A percentile compares a stretch with the other conserved stretches of the same genome.
Conservation (phyloP, 53 echinoderm and acorn worm genomes). For the Holothuria scabra region DNA sequence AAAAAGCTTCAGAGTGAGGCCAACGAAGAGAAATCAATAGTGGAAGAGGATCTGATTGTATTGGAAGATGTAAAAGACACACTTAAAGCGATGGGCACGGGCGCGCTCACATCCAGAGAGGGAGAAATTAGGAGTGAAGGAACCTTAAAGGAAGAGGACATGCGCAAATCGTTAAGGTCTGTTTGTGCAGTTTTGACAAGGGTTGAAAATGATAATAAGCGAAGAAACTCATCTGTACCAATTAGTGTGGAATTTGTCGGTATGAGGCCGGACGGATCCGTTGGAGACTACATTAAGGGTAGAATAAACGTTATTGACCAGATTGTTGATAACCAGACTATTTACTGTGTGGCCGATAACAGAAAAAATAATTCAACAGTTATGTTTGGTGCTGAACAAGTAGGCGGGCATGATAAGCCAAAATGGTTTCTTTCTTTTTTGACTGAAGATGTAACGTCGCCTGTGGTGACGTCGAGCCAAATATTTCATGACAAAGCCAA, state of each 20-base stretch:
- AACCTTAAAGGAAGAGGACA: neutral
- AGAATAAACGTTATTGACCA: slow-evolving; percentile 12
- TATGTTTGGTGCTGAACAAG: slow-evolving; percentile 10
- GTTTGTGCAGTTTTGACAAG: neutral
- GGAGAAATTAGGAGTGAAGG: neutral
- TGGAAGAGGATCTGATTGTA: neutral
- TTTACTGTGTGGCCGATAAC: slow-evolving; percentile 27
- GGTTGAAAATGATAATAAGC: neutral
- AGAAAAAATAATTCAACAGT: slow-evolving; percentile 19
- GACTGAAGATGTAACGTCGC: slow-evolving; percentile 1
- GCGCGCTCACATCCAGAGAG: neutral
- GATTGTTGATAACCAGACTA: slow-evolving; percentile 4
- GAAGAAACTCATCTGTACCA: neutral
- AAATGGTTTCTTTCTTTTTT: slow-evolving; percentile 27
- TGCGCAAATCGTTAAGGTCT: neutral
- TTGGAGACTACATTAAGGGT: slow-evolving; percentile 21
- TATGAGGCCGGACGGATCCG: slow-evolving; percentile 26
- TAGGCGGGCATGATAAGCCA: neutral
- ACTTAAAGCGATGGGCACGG: neutral
- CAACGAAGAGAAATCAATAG: neutral
- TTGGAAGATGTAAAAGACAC: neutral
- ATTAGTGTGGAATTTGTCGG: slow-evolving; percentile 25
- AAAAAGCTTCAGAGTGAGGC: neutral
- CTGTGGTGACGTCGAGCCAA: slow-evolving; percentile 28
- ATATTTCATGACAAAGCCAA: neutral